Percentiles rank a stretch among this genome's conserved stretches.
Conservation (phyloP, 2,888 invertebrate genomes). For the Papilio protenor region DNA sequence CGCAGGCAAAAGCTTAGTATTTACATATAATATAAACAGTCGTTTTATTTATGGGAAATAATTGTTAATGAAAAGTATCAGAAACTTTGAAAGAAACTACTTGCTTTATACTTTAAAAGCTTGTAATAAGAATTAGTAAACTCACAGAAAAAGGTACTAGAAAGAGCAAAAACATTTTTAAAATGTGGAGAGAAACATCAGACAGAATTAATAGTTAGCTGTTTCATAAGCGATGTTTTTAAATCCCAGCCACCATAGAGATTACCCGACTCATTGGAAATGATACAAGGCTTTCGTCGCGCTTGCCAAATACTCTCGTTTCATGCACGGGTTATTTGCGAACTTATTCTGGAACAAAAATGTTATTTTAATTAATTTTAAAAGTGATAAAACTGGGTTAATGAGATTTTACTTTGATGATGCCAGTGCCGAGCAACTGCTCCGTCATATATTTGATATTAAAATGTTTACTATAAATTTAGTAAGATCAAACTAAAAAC, state of each 20-base stretch:
- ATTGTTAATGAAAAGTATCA: background rate
- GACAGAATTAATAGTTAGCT: slow-evolving; percentile 41
- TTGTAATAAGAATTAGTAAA: background rate
- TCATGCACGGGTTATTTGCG: slow-evolving; percentile 51
- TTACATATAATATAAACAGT: no score
- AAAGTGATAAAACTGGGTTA: background rate
- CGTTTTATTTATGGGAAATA: background rate
- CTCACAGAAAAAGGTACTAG: background rate
- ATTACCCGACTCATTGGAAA: slow-evolving; percentile 80
- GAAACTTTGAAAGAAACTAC: no score
- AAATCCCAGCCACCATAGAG: slow-evolving; percentile 63
- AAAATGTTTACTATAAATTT: background rate
- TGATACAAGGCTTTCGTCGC: slow-evolving; percentile 73
- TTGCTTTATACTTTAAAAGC: no score
- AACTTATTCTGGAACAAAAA: slow-evolving; percentile 52
- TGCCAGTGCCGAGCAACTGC: background rate
- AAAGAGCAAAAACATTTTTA: slow-evolving; percentile 32
- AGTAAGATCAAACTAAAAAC: no score
- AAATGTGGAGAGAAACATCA: slow-evolving; percentile 29
- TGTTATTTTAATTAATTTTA: background rate
- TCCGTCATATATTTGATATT: background rate
- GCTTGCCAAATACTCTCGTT: slow-evolving; percentile 75
- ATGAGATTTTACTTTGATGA: background rate
- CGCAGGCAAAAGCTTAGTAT: no score
- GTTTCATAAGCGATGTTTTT: slow-evolving; percentile 50